Evolutionary conservation across 2,113 vertebrate species (phyloP), one percentile per base, ranked within the genome.

Genomic region (Pithys albifrons): DNA sequence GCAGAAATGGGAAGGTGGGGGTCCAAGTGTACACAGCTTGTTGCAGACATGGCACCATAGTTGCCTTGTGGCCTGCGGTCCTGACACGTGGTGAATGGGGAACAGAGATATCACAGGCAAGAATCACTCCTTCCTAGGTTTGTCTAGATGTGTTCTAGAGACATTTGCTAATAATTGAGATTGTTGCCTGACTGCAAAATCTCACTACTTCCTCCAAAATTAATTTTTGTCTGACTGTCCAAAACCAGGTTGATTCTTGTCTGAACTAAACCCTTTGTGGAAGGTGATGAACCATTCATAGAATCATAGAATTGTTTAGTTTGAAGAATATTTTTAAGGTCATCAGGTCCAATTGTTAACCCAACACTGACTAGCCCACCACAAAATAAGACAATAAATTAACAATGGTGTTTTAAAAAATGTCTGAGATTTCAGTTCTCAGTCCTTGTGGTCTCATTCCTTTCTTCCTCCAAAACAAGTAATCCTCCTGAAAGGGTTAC

Each of bases 51-150:
- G 7, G 19, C 57, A 55, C 10, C 4, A 2, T 0, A 41, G 14
- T 0, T 0, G 19, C 27, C 2, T 0, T 20, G 29, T 55, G 39
- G 6, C 11, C 43, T 23, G 6, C 55, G 61, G 16, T 39, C 35
- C 77, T 84, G 33, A 19, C 3, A 7, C 1, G 1, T 0, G 3
- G 5, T 8, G 11, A 61, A 43, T 7, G 23, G 9, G 2, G 3
- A 33, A 14, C 10, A 58, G 27, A 69, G 41, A 54, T 28, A 22
- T 51, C 9, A 1, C 19, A 89, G 52, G 17, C 8, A 52, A 51
- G 45, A 61, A 52, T 64, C 25, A 23, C 4, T 55, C 41, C 12
- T 74, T 58, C 73, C 74, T 14, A 7, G 4, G 5, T 52, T 74
- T 46, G 17, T 7, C 31, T 59, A 23, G 22, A 33, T 74, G 48